A percentile compares a stretch with the other conserved stretches of the same genome.
Conservation (phyloP, 2,797 vertebrate genomes). For the Clarias pachynema region DNA sequence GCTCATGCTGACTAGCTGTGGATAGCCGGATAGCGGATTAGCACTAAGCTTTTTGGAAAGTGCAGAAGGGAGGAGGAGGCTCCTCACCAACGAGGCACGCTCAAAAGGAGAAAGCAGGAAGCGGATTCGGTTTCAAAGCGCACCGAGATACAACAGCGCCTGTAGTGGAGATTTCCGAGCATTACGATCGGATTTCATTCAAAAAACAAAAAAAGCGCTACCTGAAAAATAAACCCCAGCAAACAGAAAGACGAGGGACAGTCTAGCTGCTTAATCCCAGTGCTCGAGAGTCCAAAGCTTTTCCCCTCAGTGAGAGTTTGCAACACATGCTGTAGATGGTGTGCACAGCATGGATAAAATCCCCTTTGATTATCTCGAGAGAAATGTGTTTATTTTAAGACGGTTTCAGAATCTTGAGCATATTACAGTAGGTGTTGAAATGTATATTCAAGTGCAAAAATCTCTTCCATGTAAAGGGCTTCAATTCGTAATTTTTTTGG, state of each 20-base stretch:
- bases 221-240: constrained; percentile 67
- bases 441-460: constrained; percentile 10
- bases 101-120: constrained; percentile 7
- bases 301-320: constrained; percentile 54
- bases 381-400: constrained; percentile 41
- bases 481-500: not conserved
- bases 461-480: not conserved
- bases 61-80: constrained; percentile 40
- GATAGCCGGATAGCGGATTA: constrained; percentile 63
- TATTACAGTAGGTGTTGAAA: constrained; percentile 18
- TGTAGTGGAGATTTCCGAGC: constrained; percentile 68
- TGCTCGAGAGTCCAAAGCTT: constrained; percentile 61
- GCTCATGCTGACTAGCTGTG: constrained; percentile 12
- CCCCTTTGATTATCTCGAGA: constrained; percentile 41
- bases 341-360: constrained; percentile 41
- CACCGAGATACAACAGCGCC: constrained; percentile 55
- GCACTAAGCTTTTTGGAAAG: constrained; percentile 64
- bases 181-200: constrained; percentile 67
- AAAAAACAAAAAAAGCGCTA: constrained; percentile 67
- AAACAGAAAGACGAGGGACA: constrained; percentile 64
- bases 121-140: constrained; percentile 54
- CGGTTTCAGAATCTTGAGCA: constrained; percentile 30
- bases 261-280: constrained; percentile 64
- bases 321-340: constrained; percentile 41
- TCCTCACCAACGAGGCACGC: constrained; percentile 56